These are phyloP conservation scores for Hypsopygia costalis DNA, from an alignment of 2,888 invertebrate species.

Conservation along the genomic window DNA sequence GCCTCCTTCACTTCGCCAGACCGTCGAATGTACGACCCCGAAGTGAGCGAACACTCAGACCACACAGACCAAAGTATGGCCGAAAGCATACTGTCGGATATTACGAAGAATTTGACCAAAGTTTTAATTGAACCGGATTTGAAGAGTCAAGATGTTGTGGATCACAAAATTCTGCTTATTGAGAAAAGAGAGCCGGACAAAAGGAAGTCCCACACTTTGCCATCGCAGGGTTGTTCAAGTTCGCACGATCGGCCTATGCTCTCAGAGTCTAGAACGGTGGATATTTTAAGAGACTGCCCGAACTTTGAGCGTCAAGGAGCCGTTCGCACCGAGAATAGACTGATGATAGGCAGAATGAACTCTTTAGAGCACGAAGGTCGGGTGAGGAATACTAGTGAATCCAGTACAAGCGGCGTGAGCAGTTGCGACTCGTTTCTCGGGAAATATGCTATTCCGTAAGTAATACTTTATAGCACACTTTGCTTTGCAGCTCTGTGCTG, in stretches of 20 bases:
- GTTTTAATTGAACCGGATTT: constrained; percentile 38
- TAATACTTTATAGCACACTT: constrained; percentile 17
- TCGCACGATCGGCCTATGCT: constrained; percentile 84
- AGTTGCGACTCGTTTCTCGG: constrained; percentile 88
- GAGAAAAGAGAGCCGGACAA: constrained; percentile 50
- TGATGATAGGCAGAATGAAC: constrained; percentile 57
- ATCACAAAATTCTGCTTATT: constrained; percentile 34
- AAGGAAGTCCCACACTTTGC: constrained; percentile 79
- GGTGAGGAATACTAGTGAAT: constrained; percentile 82
- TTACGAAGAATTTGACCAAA: constrained; percentile 39
- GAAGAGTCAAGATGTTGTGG: constrained; percentile 52
- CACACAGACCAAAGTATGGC: constrained; percentile 69
- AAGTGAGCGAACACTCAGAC: constrained; percentile 69
- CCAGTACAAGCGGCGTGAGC: constrained; percentile 90
- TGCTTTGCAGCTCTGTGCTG: not conserved
- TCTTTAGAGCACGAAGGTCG: constrained; percentile 69
- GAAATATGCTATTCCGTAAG: constrained; percentile 80
- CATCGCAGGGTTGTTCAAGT: constrained; percentile 70
- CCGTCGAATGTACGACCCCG: constrained; percentile 54
- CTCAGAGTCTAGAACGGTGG: constrained; percentile 86
- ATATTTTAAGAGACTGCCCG: constrained; percentile 70
- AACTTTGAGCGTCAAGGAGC: constrained; percentile 48
- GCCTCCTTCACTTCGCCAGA: constrained; percentile 57
- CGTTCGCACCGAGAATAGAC: constrained; percentile 37
- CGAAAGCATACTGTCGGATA: constrained; percentile 63